These are phyloP conservation scores for Ceyx melanurus DNA, from an alignment of 2,113 vertebrate genomes.

Conservation along the genomic window DNA sequence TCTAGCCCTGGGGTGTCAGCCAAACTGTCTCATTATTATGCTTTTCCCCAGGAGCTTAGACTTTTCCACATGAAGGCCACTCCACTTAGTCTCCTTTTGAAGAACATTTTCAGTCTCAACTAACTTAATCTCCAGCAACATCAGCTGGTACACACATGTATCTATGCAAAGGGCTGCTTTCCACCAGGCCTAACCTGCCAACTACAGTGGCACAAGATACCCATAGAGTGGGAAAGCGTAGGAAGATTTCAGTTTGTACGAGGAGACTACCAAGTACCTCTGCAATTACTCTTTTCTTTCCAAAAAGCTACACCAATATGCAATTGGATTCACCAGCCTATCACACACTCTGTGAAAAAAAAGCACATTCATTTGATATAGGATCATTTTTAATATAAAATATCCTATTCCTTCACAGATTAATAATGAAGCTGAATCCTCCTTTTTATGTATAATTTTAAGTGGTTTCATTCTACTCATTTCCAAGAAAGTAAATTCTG, in stretches of 20 bases:
- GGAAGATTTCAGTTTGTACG: neutral
- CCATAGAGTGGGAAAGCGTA: neutral
- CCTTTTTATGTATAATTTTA: neutral
- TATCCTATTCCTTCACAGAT: neutral
- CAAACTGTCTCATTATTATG: neutral
- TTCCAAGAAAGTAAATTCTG: neutral
- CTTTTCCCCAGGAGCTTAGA: neutral
- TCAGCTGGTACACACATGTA: neutral
- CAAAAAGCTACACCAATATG: neutral
- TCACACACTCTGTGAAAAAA: neutral
- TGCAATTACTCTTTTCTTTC: neutral
- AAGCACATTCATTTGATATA: neutral
- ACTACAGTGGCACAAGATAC: neutral
- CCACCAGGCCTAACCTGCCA: neutral
- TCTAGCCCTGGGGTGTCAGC: neutral
- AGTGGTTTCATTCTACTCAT: neutral
- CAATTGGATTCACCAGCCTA: neutral
- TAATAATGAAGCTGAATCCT: neutral
- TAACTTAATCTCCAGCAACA: neutral
- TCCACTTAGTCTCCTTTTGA: neutral
- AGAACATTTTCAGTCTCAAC: neutral
- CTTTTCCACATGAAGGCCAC: neutral
- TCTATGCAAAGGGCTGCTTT: neutral
- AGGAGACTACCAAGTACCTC: neutral
- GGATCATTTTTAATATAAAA: neutral